A percentile compares a stretch with the other conserved stretches of the same genome.
Evolutionary conservation across 1,140 invertebrate genomes (phyloP).

Genomic region (Paramacrobiotus metropolitanus): DNA sequence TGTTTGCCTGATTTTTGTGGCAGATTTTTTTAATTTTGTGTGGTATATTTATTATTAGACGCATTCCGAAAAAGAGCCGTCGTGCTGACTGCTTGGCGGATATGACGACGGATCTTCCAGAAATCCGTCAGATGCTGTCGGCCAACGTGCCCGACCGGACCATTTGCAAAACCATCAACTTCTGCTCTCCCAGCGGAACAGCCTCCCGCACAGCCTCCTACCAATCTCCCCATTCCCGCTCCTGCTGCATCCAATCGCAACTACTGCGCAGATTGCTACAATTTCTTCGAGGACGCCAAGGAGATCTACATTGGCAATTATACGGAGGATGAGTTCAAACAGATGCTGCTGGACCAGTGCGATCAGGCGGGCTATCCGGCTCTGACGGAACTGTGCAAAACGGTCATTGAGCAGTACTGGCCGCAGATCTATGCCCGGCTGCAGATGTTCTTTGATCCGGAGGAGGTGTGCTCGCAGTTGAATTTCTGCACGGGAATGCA

Average conservation of each 20-base stretch:
- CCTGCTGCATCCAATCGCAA: neutral
- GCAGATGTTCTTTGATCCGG: slow-evolving; percentile 2
- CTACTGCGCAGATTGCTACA: neutral
- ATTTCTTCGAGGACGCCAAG: slow-evolving; percentile 3
- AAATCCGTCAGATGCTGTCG: neutral
- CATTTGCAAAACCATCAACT: neutral
- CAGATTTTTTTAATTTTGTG: too few relatives aligned
- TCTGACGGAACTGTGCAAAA: slow-evolving; percentile 1
- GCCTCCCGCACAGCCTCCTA: neutral
- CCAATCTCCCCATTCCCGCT: neutral
- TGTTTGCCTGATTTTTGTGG: too few relatives aligned
- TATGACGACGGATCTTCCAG: neutral
- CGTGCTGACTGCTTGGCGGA: neutral
- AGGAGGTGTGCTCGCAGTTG: neutral
- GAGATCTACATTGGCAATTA: neutral
- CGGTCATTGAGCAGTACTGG: slow-evolving; percentile 2
- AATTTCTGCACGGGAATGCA: neutral
- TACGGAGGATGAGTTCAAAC: neutral
- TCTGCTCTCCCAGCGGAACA: neutral
- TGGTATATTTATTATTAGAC: too few relatives aligned
- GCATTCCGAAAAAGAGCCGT: neutral
- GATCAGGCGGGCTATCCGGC: neutral
- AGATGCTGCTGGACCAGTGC: neutral
- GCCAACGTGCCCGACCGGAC: neutral
- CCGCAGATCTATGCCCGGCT: neutral